Percentiles rank a stretch among this genome's conserved stretches.
These are phyloP conservation scores for Hepsetus odoe DNA, from an alignment of 2,113 vertebrate genomes.

Conservation along the genomic window DNA sequence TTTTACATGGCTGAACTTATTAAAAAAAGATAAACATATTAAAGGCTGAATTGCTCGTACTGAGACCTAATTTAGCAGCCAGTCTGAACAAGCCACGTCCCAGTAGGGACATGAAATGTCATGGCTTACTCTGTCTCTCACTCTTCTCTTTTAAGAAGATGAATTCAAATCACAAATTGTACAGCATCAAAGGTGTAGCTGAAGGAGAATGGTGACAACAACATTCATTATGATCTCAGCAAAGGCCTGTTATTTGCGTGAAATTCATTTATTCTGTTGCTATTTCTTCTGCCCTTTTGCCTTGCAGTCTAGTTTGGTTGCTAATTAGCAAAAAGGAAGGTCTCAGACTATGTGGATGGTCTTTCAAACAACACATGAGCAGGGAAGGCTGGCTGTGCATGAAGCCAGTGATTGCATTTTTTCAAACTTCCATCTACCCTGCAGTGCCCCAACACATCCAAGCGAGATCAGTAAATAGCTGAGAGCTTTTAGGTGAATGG, in stretches of 20 bases:
- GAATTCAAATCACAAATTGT: slow-evolving; percentile 19
- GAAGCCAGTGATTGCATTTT: neutral
- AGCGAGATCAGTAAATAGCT: neutral
- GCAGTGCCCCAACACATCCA: too few relatives aligned
- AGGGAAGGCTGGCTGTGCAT: neutral
- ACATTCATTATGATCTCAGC: neutral
- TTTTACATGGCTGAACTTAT: slow-evolving; percentile 1
- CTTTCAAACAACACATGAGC: neutral
- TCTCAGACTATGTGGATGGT: neutral
- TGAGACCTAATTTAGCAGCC: slow-evolving; percentile 33
- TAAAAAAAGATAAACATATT: slow-evolving; percentile 26
- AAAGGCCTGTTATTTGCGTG: neutral
- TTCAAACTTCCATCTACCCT: too few relatives aligned
- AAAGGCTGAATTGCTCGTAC: slow-evolving; percentile 9
- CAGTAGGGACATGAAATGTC: slow-evolving; percentile 6
- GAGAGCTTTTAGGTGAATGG: neutral
- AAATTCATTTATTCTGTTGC: neutral
- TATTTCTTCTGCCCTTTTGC: neutral
- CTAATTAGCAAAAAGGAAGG: too few relatives aligned
- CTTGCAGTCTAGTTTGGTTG: neutral
- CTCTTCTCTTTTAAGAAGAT: slow-evolving; percentile 20
- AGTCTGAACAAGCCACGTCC: slow-evolving; percentile 17
- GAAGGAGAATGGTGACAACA: slow-evolving; percentile 15
- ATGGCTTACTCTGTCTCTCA: slow-evolving; percentile 1
- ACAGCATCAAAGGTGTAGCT: slow-evolving; percentile 13